Evolutionary conservation across 2,113 vertebrate genomes (phyloP).

Genomic region (Callopanchax toddi): DNA sequence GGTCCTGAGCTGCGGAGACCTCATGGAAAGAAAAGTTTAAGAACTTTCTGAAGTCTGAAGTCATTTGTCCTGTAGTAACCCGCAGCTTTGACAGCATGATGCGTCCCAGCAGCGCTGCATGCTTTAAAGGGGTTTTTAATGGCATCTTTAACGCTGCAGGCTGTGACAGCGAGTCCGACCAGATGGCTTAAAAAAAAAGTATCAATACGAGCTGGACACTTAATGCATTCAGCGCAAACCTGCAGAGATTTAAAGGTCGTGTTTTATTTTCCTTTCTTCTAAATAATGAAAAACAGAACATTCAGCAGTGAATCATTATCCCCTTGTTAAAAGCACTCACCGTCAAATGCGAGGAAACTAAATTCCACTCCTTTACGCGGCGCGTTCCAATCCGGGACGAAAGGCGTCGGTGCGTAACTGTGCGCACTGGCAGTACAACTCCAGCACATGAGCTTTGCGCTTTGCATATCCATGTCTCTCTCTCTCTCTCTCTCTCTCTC

Average conservation of each 20-base stretch:
- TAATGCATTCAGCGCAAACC: no score
- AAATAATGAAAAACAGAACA: no score
- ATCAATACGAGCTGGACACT: no score
- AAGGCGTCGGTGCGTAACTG: conserved; percentile 61
- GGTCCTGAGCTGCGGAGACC: conserved; percentile 8
- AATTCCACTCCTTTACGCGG: conserved; percentile 23
- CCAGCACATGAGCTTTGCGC: conserved; percentile 55
- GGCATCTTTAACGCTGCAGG: conserved; percentile 6
- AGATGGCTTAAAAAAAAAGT: not conserved
- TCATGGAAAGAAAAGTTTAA: conserved; percentile 15
- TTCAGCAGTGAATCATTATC: no score
- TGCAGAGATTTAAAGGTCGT: no score
- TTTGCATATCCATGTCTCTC: conserved; percentile 60
- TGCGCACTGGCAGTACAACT: conserved; percentile 56
- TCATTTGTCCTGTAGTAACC: conserved; percentile 63
- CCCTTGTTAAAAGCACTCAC: conserved; percentile 30
- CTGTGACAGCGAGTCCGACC: conserved; percentile 10
- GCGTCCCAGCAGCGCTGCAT: conserved; percentile 13
- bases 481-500: conserved; percentile 29
- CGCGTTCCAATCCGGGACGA: conserved; percentile 36
- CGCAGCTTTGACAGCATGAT: conserved; percentile 50
- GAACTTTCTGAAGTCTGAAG: conserved; percentile 12
- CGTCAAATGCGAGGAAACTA: conserved; percentile 30
- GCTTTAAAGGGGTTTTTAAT: conserved; percentile 5
- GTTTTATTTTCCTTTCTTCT: no score